phyloP scores from a whole-genome alignment of 2,797 vertebrate species.

The Tokudaia muenninki region DNA sequence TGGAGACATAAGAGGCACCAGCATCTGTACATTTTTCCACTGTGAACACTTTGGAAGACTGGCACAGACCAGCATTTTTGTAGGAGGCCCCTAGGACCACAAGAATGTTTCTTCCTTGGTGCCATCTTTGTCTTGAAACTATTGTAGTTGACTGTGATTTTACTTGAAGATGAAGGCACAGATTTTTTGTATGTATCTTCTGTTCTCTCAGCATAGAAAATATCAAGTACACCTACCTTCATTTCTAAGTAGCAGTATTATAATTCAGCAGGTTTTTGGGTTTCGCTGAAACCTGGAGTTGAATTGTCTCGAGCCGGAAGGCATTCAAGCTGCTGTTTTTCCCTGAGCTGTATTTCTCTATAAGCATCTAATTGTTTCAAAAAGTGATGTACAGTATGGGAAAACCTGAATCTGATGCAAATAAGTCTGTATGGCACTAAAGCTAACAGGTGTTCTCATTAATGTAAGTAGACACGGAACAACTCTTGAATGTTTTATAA shows the following conservation, averaged over 20 bases:
- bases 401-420: conserved; percentile 89
- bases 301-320: conserved; percentile 85
- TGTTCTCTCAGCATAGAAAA: conserved; percentile 70
- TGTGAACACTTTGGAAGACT: not conserved
- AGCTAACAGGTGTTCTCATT: conserved; percentile 91
- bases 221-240: conserved; percentile 81
- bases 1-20: not conserved
- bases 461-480: conserved; percentile 90
- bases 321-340: conserved; percentile 89
- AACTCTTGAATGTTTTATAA: conserved; percentile 90
- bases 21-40: not conserved
- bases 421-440: conserved; percentile 86
- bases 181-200: conserved; percentile 77
- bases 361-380: conserved; percentile 90
- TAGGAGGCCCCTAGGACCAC: not conserved
- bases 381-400: conserved; percentile 88
- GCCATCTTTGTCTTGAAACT: conserved; percentile 52
- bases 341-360: conserved; percentile 88
- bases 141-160: conserved; percentile 65
- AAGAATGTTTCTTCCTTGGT: not conserved
- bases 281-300: conserved; percentile 86
- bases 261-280: conserved; percentile 86
- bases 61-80: not conserved
- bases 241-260: conserved; percentile 81
- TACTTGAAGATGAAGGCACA: conserved; percentile 77